phyloP scores from a whole-genome alignment of 2,888 invertebrate genomes.

The Torymus texanus region DNA sequence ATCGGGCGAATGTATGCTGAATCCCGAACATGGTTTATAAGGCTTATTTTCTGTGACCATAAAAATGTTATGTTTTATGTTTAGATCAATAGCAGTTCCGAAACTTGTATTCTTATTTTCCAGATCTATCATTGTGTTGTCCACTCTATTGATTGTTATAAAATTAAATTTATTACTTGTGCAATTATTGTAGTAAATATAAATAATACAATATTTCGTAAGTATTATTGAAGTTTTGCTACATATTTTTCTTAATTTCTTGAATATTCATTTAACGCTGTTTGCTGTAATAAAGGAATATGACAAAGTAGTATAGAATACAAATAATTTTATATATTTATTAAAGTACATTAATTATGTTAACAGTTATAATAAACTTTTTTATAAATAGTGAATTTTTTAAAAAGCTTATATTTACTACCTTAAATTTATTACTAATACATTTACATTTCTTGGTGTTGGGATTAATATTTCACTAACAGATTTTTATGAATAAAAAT shows the following conservation, averaged over 20 bases:
- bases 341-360: neutral
- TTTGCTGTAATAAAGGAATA: neutral
- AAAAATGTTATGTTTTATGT: neutral
- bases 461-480: no score
- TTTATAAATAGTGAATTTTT: no score
- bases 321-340: neutral
- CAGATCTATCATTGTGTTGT: neutral
- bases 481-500: no score
- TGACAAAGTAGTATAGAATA: neutral
- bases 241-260: neutral
- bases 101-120: neutral
- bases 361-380: no score
- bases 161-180: neutral
- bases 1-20: no score
- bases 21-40: neutral
- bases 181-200: neutral
- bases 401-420: no score
- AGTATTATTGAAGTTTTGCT: neutral
- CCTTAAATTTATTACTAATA: no score
- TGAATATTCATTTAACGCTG: no score
- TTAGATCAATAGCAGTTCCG: neutral
- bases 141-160: neutral
- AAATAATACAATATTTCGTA: neutral
- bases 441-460: no score
- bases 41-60: neutral